Percentiles rank a stretch among this genome's conserved stretches.
phyloP scores from a whole-genome alignment of 2,888 invertebrate genomes.

The Tetropium fuscum region DNA sequence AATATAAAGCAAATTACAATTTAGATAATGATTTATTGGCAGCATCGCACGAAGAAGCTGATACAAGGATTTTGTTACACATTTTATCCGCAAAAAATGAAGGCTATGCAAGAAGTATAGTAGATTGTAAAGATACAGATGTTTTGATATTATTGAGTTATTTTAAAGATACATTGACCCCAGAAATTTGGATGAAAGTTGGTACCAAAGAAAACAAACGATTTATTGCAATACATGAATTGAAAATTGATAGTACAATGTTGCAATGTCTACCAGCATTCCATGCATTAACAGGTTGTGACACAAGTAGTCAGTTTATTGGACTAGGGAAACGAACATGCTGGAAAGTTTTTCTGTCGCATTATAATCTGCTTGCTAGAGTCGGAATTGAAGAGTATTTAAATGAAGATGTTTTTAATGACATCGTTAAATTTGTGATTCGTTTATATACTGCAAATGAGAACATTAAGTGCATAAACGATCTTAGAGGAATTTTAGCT shows the following conservation, averaged over 20 bases:
- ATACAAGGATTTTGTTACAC: constrained; percentile 37
- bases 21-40: constrained; percentile 19
- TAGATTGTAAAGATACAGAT: constrained; percentile 34
- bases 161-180: constrained; percentile 29
- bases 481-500: too few relatives aligned
- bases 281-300: constrained; percentile 40
- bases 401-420: background rate
- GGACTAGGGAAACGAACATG: constrained; percentile 35
- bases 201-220: constrained; percentile 20
- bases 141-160: constrained; percentile 30
- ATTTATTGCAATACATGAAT: constrained; percentile 34
- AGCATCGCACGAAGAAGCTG: constrained; percentile 37
- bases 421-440: constrained; percentile 1
- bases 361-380: too few relatives aligned
- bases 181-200: constrained; percentile 34
- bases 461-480: too few relatives aligned
- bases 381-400: too few relatives aligned
- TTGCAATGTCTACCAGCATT: constrained; percentile 36
- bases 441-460: constrained; percentile 3
- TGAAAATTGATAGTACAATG: constrained; percentile 18
- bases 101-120: constrained; percentile 27
- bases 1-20: constrained; percentile 29
- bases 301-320: constrained; percentile 38
- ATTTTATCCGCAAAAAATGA: constrained; percentile 29
- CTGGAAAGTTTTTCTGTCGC: constrained; percentile 30